phyloP scores from a whole-genome alignment of 2,113 vertebrate species.

The Prietella phreatophila region DNA sequence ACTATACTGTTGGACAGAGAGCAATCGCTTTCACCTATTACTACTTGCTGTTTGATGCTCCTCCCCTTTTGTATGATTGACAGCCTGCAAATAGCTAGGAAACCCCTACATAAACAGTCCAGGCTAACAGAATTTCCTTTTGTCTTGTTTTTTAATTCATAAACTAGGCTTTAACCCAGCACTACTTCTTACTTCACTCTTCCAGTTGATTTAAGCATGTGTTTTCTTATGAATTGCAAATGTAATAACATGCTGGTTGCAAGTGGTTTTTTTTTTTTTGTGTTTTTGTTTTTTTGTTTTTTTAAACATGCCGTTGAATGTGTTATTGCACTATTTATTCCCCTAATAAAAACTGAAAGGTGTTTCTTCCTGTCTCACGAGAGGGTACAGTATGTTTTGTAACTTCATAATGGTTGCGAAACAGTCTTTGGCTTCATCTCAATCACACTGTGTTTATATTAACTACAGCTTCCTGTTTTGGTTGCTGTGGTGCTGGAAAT shows the following conservation, averaged over 20 bases:
- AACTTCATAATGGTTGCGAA: conserved; percentile 69
- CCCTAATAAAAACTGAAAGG: conserved; percentile 28
- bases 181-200: not conserved
- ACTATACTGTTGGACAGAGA: not conserved
- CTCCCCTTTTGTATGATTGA: not conserved
- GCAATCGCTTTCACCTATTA: not conserved
- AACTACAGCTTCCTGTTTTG: conserved; percentile 78
- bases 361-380: conserved; percentile 61
- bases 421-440: conserved; percentile 56
- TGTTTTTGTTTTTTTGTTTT: too few relatives aligned
- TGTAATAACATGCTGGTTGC: not conserved
- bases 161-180: not conserved
- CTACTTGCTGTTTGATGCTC: not conserved
- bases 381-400: conserved; percentile 70
- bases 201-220: not conserved
- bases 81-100: not conserved
- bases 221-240: conserved; percentile 25
- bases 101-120: not conserved
- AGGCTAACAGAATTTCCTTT: not conserved
- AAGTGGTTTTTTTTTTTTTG: too few relatives aligned
- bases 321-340: conserved; percentile 32
- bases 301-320: not conserved
- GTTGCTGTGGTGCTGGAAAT: conserved; percentile 48
- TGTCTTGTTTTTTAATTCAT: not conserved
- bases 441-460: conserved; percentile 65